Evolutionary conservation across 2,113 vertebrate genomes (phyloP).

Genomic region (Jaculus jaculus): DNA sequence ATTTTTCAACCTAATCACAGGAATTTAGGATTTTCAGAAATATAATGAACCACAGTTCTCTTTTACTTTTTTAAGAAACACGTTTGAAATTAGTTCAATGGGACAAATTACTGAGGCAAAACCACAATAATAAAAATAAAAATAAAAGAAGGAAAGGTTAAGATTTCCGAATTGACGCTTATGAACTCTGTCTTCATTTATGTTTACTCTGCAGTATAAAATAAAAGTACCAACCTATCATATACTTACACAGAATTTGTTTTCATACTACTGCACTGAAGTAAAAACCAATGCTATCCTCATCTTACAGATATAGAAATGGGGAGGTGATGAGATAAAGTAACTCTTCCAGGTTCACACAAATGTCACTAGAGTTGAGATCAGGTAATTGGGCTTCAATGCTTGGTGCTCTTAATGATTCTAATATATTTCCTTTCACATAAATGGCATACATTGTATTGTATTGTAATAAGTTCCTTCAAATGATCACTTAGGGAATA

Average conservation of each 20-base stretch:
- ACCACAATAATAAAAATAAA: neutral
- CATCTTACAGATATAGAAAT: neutral
- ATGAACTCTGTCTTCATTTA: neutral
- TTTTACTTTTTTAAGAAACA: neutral
- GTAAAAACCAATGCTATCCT: neutral
- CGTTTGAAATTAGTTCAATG: neutral
- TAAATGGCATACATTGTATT: neutral
- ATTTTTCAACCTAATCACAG: neutral
- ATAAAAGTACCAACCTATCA: neutral
- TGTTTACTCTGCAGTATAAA: neutral
- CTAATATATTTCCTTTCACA: neutral
- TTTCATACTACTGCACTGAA: neutral
- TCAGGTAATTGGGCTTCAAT: neutral
- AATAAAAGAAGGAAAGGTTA: neutral
- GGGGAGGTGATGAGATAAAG: neutral
- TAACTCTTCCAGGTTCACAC: neutral
- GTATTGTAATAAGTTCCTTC: neutral
- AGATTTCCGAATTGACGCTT: neutral
- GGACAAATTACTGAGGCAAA: neutral
- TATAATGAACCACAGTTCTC: neutral
- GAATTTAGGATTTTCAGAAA: conserved; percentile 9
- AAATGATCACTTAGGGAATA: neutral
- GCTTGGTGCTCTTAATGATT: neutral
- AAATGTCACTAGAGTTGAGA: neutral
- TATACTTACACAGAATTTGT: neutral